phyloP scores from a whole-genome alignment of 2,888 invertebrate species.

The Lypha dubia region DNA sequence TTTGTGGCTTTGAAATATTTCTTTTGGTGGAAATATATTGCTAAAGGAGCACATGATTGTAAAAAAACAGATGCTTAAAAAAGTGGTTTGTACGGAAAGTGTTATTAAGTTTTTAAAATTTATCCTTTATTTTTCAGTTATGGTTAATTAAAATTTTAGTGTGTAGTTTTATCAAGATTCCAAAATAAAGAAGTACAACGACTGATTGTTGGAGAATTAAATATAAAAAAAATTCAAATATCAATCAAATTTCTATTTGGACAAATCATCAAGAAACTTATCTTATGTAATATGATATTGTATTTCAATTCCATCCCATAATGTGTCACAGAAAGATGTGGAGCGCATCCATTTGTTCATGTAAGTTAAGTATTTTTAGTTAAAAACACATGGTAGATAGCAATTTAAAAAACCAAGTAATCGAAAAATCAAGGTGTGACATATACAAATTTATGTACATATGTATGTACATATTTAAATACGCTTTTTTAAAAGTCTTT shows the following conservation, averaged over 20 bases:
- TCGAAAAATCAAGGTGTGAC: too few relatives aligned
- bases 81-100: neutral
- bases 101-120: slow-evolving; percentile 7
- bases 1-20: slow-evolving; percentile 67
- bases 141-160: neutral
- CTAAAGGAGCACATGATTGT: neutral
- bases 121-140: neutral
- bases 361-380: neutral
- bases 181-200: slow-evolving; percentile 1
- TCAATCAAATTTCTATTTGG: neutral
- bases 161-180: neutral
- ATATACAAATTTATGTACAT: too few relatives aligned
- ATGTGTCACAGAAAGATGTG: neutral
- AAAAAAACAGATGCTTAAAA: neutral
- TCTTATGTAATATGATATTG: neutral
- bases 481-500: too few relatives aligned
- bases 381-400: neutral
- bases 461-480: too few relatives aligned
- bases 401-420: too few relatives aligned
- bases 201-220: neutral
- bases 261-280: neutral
- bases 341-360: neutral
- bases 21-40: slow-evolving; percentile 68
- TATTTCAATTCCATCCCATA: neutral
- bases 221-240: neutral